Base-by-base conservation (phyloP, 2,888 invertebrate genomes). In the Perdita meconis region DNA sequence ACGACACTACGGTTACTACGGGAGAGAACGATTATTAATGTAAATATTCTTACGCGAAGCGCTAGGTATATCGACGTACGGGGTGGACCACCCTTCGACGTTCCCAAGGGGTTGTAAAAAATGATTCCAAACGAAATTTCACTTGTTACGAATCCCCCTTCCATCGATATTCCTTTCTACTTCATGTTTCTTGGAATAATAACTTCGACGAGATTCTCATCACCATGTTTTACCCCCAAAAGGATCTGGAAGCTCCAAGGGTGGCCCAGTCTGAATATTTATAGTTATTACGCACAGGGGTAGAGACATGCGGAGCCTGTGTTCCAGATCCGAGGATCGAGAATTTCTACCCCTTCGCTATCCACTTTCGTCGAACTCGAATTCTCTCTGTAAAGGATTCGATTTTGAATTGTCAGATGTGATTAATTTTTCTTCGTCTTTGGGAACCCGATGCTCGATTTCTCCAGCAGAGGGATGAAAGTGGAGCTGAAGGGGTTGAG, bases 261-360 rank as follows among this genome's bases (percentile, higher is more conserved):
- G 64, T 55, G 60, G 3, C 40, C 53, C 75, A 26, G 16, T 47
- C 59, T 38, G 55, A 40, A 50, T 16, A 26, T 34, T 16, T 40
- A 38, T 63, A 61, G 50, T 63, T 73, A 59, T 55, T 63, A 75
- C 78, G 78, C 78, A 78, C 78, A 78, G 64, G 16, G 66, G 40
- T 42, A 56, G 68, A 44, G 55, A 65, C 55, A 67, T 50, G 47
- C 51, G 19, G 44, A 72, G 51, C 51, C 12, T 67, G 13, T 22
- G 6, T n/a, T 22, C 40, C 16, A 50, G 40, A 56, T 56, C 47
- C 34, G 26, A 24, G 2, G 47, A 47, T 50, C 61, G 10, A 4
- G 12, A 24, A 24, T n/a, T 38, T 67, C 56, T 22, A 24, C n/a
- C 53, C 51, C 42, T 59, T 50, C 22, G 24, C 22, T 26, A 13